Percentiles rank a stretch among this genome's conserved stretches.
These are phyloP conservation scores for Enteromius argenteus DNA, from an alignment of 2,797 vertebrate genomes.

Conservation along the genomic window DNA sequence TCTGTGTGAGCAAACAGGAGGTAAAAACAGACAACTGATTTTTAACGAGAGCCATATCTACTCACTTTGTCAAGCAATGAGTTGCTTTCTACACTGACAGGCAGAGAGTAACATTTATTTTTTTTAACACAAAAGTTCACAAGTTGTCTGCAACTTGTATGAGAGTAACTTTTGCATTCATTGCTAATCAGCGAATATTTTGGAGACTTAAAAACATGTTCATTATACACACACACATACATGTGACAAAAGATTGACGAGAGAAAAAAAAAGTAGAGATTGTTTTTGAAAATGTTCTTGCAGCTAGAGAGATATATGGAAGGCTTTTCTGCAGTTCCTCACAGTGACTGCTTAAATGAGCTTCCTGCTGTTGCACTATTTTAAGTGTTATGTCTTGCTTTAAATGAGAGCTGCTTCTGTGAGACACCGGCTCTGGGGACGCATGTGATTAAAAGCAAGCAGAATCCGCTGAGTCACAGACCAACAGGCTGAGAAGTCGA, in stretches of 20 bases:
- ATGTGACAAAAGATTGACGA: not conserved
- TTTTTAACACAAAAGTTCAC: constrained; percentile 8
- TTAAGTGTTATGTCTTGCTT: constrained; percentile 55
- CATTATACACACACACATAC: not conserved
- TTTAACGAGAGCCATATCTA: constrained; percentile 34
- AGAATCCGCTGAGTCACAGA: constrained; percentile 42
- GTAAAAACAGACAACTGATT: constrained; percentile 30
- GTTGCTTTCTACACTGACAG: constrained; percentile 21
- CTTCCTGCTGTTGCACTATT: constrained; percentile 44
- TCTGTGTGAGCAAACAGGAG: constrained; percentile 33
- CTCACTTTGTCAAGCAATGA: constrained; percentile 24
- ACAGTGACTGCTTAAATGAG: constrained; percentile 39
- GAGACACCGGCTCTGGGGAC: constrained; percentile 42
- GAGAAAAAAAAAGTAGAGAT: not conserved
- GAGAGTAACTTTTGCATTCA: not conserved
- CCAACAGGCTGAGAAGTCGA: constrained; percentile 39
- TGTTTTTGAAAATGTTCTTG: constrained; percentile 29
- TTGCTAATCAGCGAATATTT: constrained; percentile 18
- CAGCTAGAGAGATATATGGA: not conserved
- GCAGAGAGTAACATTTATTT: constrained; percentile 6
- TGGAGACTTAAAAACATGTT: not conserved
- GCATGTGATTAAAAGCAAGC: constrained; percentile 53
- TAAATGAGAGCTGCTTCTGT: constrained; percentile 55
- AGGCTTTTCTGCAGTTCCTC: constrained; percentile 36
- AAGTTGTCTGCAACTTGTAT: not conserved